Conservation (phyloP, 1,140 invertebrate species). For the Amphibalanus amphitrite region DNA sequence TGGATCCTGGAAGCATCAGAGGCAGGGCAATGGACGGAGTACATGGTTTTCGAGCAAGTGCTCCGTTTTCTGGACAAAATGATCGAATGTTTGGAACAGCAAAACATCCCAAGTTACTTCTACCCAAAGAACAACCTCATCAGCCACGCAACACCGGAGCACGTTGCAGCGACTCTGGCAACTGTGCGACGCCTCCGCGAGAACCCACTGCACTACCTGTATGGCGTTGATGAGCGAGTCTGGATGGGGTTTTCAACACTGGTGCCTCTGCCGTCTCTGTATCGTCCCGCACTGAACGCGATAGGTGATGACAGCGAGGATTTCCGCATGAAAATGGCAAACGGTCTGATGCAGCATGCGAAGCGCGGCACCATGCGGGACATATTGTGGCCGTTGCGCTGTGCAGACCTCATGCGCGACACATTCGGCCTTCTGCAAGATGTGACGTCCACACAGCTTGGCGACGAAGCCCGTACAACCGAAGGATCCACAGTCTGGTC, state of each 20-base stretch:
- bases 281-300: not conserved
- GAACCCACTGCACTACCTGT: not conserved
- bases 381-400: not conserved
- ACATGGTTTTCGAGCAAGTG: not conserved
- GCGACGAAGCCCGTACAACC: no score
- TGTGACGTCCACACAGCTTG: not conserved
- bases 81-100: not conserved
- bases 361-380: not conserved
- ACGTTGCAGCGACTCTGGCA: not conserved
- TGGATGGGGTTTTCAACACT: not conserved
- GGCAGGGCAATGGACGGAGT: not conserved
- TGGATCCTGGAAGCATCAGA: not conserved
- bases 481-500: not conserved
- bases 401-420: not conserved
- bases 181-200: not conserved
- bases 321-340: not conserved
- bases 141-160: not conserved
- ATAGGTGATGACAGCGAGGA: not conserved
- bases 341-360: not conserved
- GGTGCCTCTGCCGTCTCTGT: not conserved
- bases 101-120: not conserved
- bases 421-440: not conserved
- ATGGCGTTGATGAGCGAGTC: not conserved
- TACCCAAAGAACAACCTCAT: not conserved
- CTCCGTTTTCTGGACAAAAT: not conserved